Evolutionary conservation across 2,797 vertebrate species (phyloP).

Genomic region (Euphonia xanthogaster): DNA sequence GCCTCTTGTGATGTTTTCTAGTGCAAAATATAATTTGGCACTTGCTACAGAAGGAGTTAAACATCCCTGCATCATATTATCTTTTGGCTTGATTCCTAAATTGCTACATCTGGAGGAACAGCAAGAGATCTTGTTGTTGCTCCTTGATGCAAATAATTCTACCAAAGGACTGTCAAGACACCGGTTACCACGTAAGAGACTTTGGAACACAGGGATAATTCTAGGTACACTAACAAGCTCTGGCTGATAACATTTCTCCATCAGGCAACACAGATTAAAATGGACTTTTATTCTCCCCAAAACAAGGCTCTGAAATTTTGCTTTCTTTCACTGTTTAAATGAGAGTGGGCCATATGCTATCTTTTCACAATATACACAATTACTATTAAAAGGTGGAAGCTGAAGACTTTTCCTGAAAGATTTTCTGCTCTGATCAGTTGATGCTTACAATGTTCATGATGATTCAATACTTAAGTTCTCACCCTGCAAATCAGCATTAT

Average conservation of each 20-base stretch:
- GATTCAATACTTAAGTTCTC: neutral
- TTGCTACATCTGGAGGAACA: conserved; percentile 52
- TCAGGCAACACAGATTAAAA: neutral
- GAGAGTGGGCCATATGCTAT: neutral
- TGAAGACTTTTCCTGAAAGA: neutral
- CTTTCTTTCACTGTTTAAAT: neutral
- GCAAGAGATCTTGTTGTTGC: conserved; percentile 30
- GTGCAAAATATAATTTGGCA: conserved; percentile 49
- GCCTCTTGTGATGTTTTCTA: conserved; percentile 22
- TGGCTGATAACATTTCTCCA: neutral
- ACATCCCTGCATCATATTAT: conserved; percentile 14
- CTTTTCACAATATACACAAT: neutral
- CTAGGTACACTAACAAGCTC: neutral
- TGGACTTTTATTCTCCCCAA: neutral
- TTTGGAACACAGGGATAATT: neutral
- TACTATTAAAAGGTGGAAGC: neutral
- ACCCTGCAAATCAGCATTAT: neutral
- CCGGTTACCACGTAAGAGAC: neutral
- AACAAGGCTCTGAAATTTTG: neutral
- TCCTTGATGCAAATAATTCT: conserved; percentile 5
- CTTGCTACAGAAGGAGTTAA: conserved; percentile 33
- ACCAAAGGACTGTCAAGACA: conserved; percentile 1
- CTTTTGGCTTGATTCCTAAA: conserved; percentile 44
- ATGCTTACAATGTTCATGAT: neutral
- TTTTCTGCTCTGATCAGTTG: neutral